Conservation (phyloP, 2,113 vertebrate species). For the Hyperoodon ampullatus region DNA sequence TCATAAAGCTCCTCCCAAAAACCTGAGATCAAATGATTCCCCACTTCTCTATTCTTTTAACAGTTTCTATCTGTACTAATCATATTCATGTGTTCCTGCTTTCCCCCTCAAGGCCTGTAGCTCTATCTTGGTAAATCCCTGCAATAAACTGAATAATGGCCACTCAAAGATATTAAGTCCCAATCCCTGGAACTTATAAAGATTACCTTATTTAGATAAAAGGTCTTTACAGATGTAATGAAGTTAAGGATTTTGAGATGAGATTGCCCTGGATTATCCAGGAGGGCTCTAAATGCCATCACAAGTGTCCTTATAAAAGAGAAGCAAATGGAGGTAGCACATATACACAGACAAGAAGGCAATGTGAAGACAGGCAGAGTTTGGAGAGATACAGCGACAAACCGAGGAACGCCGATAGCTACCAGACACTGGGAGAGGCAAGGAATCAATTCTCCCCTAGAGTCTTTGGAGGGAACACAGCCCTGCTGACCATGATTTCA, state of each 20-base stretch:
- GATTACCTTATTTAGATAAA: not conserved
- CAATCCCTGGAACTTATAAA: not conserved
- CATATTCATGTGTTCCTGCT: not conserved
- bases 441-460: not conserved
- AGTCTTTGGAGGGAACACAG: not conserved
- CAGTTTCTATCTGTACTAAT: not conserved
- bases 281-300: not conserved
- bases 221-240: not conserved
- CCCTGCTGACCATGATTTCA: not conserved
- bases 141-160: not conserved
- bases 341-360: not conserved
- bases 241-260: not conserved
- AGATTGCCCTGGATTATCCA: not conserved
- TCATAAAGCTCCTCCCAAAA: not conserved
- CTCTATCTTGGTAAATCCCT: not conserved
- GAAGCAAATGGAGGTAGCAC: not conserved
- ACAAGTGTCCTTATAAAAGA: not conserved
- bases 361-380: not conserved
- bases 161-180: not conserved
- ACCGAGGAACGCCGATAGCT: not conserved
- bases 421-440: not conserved
- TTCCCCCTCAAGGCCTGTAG: not conserved
- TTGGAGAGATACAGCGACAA: fast-evolving
- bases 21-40: not conserved
- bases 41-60: not conserved